A percentile compares a stretch with the other conserved stretches of the same genome.
These are phyloP conservation scores for Esperia sulphurella DNA, from an alignment of 2,888 invertebrate genomes.

Conservation along the genomic window DNA sequence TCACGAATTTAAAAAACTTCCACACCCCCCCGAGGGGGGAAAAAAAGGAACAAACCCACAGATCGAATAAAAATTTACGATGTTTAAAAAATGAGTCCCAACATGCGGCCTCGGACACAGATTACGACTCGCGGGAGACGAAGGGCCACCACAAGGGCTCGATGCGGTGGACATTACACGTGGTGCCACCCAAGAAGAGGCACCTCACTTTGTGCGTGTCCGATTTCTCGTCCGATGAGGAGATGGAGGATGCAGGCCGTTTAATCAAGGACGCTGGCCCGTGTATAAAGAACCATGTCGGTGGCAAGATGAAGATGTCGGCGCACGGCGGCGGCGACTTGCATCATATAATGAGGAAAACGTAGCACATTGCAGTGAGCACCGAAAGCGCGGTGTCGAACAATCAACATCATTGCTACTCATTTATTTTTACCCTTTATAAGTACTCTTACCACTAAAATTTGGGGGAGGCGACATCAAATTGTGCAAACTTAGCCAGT, in stretches of 20 bases:
- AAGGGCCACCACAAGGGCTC: conserved; percentile 52
- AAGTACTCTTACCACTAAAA: conserved; percentile 34
- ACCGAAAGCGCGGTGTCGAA: conserved; percentile 9
- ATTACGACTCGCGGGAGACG: conserved; percentile 55
- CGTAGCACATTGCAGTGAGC: conserved; percentile 27
- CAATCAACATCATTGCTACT: conserved; percentile 21
- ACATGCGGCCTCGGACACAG: conserved; percentile 65
- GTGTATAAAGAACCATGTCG: conserved; percentile 45
- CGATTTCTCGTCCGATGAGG: conserved; percentile 66
- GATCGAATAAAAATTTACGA: conserved; percentile 44
- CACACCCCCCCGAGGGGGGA: conserved; percentile 77
- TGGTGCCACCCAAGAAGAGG: conserved; percentile 61
- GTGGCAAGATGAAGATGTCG: conserved; percentile 54
- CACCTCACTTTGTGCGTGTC: conserved; percentile 61
- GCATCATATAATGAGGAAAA: conserved; percentile 63
- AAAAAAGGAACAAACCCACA: conserved; percentile 64
- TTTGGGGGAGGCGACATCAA: conserved; percentile 24
- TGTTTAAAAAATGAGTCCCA: conserved; percentile 52
- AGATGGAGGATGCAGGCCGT: conserved; percentile 41
- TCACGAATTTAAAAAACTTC: conserved; percentile 75
- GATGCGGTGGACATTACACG: conserved; percentile 60
- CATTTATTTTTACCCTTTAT: conserved; percentile 38
- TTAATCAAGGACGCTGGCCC: conserved; percentile 58
- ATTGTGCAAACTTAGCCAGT: conserved; percentile 22
- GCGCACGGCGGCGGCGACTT: conserved; percentile 71